These are phyloP conservation scores for Gymnorhina tibicen DNA, from an alignment of 2,113 vertebrate genomes.

Conservation along the genomic window DNA sequence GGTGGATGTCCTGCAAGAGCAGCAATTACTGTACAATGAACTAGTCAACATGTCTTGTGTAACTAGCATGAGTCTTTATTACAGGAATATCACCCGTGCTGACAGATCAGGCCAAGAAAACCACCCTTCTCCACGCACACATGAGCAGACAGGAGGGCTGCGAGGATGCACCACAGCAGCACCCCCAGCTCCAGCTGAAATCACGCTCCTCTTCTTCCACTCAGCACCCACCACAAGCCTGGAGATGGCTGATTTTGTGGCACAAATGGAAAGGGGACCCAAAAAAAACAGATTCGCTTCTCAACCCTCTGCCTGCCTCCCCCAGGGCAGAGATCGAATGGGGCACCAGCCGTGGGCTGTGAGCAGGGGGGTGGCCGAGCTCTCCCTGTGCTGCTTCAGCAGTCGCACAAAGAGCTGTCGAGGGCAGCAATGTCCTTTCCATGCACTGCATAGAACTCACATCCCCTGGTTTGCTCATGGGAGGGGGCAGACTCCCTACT, in stretches of 20 bases:
- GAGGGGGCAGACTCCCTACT: neutral
- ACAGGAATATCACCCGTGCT: neutral
- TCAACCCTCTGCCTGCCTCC: neutral
- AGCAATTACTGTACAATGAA: conserved; percentile 12
- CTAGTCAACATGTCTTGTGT: conserved; percentile 5
- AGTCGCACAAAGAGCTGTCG: neutral
- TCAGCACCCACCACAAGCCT: neutral
- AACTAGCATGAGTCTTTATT: neutral
- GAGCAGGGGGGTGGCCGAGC: neutral
- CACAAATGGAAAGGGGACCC: neutral
- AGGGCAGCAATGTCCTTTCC: neutral
- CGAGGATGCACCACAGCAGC: neutral
- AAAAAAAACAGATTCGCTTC: neutral
- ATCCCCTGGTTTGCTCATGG: neutral
- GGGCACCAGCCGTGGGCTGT: neutral
- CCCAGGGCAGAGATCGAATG: fast-evolving
- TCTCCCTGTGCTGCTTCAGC: fast-evolving
- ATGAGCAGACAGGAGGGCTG: neutral
- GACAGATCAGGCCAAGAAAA: neutral
- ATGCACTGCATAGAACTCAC: neutral
- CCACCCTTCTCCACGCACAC: neutral
- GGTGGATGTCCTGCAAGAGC: conserved; percentile 39
- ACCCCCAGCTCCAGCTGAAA: neutral
- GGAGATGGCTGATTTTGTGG: neutral
- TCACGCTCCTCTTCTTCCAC: neutral